A percentile compares a stretch with the other conserved stretches of the same genome.
Evolutionary conservation across 1,140 invertebrate genomes (phyloP).

Genomic region (Drosophila sp.): DNA sequence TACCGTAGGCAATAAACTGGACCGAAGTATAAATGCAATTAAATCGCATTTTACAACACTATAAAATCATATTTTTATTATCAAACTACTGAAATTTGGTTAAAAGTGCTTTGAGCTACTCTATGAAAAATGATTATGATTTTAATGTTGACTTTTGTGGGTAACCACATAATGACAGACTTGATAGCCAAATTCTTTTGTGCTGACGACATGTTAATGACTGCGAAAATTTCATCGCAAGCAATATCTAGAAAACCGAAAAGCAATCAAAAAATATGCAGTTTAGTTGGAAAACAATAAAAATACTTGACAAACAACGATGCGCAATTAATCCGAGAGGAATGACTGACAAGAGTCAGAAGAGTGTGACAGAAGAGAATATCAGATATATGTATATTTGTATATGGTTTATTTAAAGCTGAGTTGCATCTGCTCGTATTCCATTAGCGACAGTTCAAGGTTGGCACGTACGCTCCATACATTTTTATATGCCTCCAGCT

Average conservation of each 20-base stretch:
- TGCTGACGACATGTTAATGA: constrained; percentile 58
- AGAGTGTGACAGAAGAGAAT: neutral
- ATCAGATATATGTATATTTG: neutral
- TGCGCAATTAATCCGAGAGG: constrained; percentile 13
- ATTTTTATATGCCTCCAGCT: constrained; percentile 64
- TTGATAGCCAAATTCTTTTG: constrained; percentile 41
- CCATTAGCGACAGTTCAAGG: constrained; percentile 16
- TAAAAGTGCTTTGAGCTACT: neutral
- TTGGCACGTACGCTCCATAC: constrained; percentile 62
- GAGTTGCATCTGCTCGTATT: neutral
- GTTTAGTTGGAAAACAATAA: constrained; percentile 24
- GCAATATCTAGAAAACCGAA: constrained; percentile 12
- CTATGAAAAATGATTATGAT: constrained; percentile 46
- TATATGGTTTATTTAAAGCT: neutral
- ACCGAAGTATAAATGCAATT: constrained; percentile 38
- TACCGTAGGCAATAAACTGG: neutral
- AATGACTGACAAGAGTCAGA: neutral
- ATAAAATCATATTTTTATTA: constrained; percentile 55
- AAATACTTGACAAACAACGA: constrained; percentile 4
- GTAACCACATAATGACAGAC: constrained; percentile 6
- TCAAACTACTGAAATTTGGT: constrained; percentile 16
- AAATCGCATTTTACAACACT: constrained; percentile 48
- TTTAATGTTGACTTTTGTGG: neutral
- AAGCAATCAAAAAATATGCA: constrained; percentile 1
- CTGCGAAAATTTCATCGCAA: constrained; percentile 45